Evolutionary conservation across 2,113 vertebrate species (phyloP), one percentile per base, ranked within the genome.

Genomic region (Phoenicopterus ruber): DNA sequence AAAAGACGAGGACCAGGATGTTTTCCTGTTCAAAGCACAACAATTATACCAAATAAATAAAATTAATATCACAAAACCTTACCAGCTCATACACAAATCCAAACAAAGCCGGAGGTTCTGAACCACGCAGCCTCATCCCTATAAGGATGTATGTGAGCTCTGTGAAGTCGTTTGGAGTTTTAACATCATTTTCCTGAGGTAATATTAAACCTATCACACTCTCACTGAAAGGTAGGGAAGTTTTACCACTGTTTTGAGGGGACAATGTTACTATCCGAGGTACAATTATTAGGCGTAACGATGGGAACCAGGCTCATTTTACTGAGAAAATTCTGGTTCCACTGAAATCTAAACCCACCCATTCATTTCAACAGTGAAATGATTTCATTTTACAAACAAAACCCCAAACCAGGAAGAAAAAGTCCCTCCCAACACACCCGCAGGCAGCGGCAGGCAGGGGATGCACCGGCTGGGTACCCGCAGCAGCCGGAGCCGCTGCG

Each of bases 381-480:
- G 0, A 6, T 52, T 77, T 69, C 3, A 17, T n/a, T 72, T 47
- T 4, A 12, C 12, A 29, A 55, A 49, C 3, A 26, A n/a, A 72
- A 57, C 1, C 8, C 13, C 6, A 38, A 24, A 57, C 1, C 7
- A 82, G n/a, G 12, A n/a, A 34, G 47, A 18, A 25, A 28, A 14
- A 2, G 20, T 59, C 7, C 13, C 44, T 67, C 24, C 57, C 58
- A 29, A 1, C 17, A n/a, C 14, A 5, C 10, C 5, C 4, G 11
- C 19, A 3, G 38, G 46, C 62, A 28, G 47, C 0, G 7, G 34
- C 57, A 11, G 55, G 0, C 0, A 0, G 62, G 61, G 85, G 65
- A 10, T 4, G 49, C 28, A 2, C 24, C 0, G 22, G 55, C 67
- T 2, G 1, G 26, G 63, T 0, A 21, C 47, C 81, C 3, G 11